phyloP scores from a whole-genome alignment of 2,113 vertebrate genomes.

The Hippotragus niger region DNA sequence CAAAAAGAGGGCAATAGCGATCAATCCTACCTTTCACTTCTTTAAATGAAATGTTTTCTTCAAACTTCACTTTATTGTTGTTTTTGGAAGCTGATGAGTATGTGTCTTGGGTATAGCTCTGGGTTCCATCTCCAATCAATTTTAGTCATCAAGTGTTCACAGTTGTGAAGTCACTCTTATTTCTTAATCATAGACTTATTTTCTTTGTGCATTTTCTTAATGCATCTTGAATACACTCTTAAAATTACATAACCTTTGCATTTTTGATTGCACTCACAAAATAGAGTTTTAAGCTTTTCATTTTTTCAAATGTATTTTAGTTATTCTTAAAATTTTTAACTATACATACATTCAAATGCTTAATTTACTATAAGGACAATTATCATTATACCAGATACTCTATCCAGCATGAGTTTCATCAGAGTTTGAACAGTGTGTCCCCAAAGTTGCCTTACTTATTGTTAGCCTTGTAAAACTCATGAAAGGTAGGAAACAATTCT shows the following conservation, averaged over 20 bases:
- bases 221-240: background rate
- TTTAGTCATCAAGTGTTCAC: background rate
- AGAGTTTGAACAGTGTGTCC: background rate
- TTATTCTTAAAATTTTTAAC: background rate
- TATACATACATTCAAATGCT: background rate
- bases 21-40: background rate
- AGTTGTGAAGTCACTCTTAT: background rate
- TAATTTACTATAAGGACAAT: background rate
- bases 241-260: background rate
- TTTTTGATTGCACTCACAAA: background rate
- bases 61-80: background rate
- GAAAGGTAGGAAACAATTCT: background rate
- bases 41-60: constrained; percentile 4
- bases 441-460: background rate
- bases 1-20: background rate
- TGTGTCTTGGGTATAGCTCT: background rate
- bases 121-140: background rate
- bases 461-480: background rate
- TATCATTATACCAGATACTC: background rate
- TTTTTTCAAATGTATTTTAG: constrained; percentile 27
- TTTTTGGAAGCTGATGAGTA: background rate
- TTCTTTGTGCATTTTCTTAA: background rate
- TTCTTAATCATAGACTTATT: background rate
- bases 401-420: background rate
- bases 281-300: background rate